Base-by-base conservation (phyloP, 2,113 vertebrate species). In the Edolisoma coerulescens region DNA sequence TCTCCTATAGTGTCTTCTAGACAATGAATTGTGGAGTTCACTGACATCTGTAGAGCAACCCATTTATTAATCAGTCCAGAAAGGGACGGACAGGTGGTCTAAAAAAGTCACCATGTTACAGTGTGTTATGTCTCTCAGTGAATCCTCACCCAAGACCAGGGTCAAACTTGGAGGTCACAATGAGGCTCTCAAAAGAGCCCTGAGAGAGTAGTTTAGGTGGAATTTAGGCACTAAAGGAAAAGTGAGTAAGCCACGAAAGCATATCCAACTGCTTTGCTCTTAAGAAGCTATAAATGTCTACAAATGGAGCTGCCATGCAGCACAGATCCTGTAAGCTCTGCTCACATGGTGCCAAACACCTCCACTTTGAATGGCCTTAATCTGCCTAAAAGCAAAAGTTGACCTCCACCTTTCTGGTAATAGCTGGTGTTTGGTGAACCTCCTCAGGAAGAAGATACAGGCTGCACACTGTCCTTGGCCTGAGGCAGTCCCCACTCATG, bases 41-140 rank as follows among this genome's bases (percentile, higher is more conserved):
- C 0, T 0, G 5, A 5, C 16, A 12, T 63, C 26, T 20, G 20
- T 61, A 73, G 9, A n/a, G 5, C 2, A 90, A 69, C 20, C 7
- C 24, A 35, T 57, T 64, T 64, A 20, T 16, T 37, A 59, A 59
- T 24, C 57, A 26, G 57, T 26, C 57, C 11, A 33, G 24, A 22
- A 75, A 27, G 13, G 11, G 7, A 42, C 16, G 49, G 9, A 10
- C 6, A 59, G 6, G 19, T 32, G 32, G 9, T 35, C 59, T 6
- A 54, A 82, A 69, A 28, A 79, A 73, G 8, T 39, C 27, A 39
- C n/a, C 6, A 11, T 2, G 1, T 52, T 54, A 50, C 3, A 22
- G 10, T 42, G 32, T 14, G 22, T 26, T 64, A 30, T 35, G 3
- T 84, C 20, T 49, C 64, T 68, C 18, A 50, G 11, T 28, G 60